A percentile compares a stretch with the other conserved stretches of the same genome.
phyloP scores from a whole-genome alignment of 2,113 vertebrate species.

The Pyrgilauda ruficollis region DNA sequence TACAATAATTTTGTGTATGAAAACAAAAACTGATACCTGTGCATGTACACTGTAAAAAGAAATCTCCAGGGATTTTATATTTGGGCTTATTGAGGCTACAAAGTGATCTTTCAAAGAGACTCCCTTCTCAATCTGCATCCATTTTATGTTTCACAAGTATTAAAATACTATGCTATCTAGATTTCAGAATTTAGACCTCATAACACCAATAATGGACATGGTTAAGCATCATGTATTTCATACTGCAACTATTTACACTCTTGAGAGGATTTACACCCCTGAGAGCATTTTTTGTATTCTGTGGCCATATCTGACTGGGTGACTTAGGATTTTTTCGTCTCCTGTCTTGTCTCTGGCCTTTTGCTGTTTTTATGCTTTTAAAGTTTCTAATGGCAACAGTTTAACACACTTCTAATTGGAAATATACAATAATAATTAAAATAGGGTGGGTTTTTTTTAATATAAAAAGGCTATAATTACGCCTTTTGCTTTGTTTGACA shows the following conservation, averaged over 20 bases:
- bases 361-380: not conserved
- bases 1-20: not conserved
- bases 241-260: not conserved
- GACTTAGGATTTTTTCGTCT: not conserved
- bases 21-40: not conserved
- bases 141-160: not conserved
- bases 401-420: conserved; percentile 25
- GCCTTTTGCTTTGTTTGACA: conserved; percentile 52
- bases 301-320: not conserved
- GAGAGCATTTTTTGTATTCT: not conserved
- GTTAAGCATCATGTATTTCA: not conserved
- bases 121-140: not conserved
- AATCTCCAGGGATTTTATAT: not conserved
- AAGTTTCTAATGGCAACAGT: conserved; percentile 10
- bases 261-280: not conserved
- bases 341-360: not conserved
- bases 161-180: not conserved
- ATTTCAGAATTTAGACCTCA: not conserved
- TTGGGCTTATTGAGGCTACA: not conserved
- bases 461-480: conserved; percentile 45
- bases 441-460: not conserved
- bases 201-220: not conserved
- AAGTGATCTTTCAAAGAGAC: not conserved
- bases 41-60: not conserved
- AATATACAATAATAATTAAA: conserved; percentile 47